These are phyloP conservation scores for Aphelenchoides fujianensis DNA, from an alignment of 1,140 invertebrate species.

Conservation along the genomic window DNA sequence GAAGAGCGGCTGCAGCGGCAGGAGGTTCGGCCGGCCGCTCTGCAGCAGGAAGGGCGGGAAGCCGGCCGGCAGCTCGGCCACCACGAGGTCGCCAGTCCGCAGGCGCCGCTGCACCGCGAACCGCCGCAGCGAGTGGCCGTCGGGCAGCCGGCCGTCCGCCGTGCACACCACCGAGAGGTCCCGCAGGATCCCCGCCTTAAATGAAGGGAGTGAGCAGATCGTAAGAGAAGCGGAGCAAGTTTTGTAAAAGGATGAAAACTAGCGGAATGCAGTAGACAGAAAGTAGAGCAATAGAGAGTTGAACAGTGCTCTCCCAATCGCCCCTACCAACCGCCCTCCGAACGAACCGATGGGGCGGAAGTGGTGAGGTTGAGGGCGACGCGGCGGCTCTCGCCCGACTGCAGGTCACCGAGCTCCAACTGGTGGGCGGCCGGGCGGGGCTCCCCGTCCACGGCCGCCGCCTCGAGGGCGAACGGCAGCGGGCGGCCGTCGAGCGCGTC, in stretches of 20 bases:
- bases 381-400: too few relatives aligned
- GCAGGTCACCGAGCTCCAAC: too few relatives aligned
- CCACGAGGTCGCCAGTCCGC: neutral
- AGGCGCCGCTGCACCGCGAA: neutral
- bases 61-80: neutral
- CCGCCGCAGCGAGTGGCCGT: neutral
- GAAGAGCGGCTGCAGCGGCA: neutral
- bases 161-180: neutral
- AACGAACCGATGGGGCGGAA: too few relatives aligned
- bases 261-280: neutral
- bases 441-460: too few relatives aligned
- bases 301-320: neutral
- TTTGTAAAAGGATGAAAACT: too few relatives aligned
- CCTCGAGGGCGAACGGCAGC: too few relatives aligned
- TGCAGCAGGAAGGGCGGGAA: neutral
- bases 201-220: too few relatives aligned
- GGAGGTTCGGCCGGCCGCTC: neutral
- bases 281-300: neutral
- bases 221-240: too few relatives aligned
- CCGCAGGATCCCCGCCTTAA: neutral
- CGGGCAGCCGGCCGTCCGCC: neutral
- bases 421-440: too few relatives aligned
- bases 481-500: too few relatives aligned
- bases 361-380: neutral
- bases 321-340: too few relatives aligned